Base-by-base conservation (phyloP, 2,888 invertebrate species). In the Acronicta psi region DNA sequence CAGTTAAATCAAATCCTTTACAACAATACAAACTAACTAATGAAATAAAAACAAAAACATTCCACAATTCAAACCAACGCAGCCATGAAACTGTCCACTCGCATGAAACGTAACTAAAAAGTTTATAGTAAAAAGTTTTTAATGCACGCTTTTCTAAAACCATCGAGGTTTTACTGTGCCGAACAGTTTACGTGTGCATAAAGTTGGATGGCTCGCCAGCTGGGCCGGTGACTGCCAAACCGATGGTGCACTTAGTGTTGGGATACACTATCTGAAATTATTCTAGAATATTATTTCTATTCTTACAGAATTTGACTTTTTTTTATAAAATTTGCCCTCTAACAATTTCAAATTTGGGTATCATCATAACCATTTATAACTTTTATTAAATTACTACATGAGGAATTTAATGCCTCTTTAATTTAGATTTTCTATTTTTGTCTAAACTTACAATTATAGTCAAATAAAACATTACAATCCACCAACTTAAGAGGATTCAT, bases 141-240 rank as follows among this genome's bases (percentile, higher is more conserved):
- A 64, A 68, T 68, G 46, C 46, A 29, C 53, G 64, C 46, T 58
- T 51, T 69, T 70, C 58, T 63, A 69, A 61, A 65, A 69, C 50
- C 70, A 54, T 68, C 20, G 36, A 50, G 65, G 45, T 40, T 53
- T 50, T 50, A 58, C 65, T 53, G 53, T 50, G 37, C 36, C 9
- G 56, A 69, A 57, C 43, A 44, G 42, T 23, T 52, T 58, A 58
- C 58, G 58, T 58, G 49, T 41, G 20, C 64, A 68, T 69, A 68
- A 68, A 69, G 58, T 70, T 68, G 40, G 37, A 46, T 45, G 17
- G 42, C 38, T 16, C 16, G 43, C 29, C n/a, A 47, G 46, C 49
- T 46, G 57, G 23, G 36, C 49, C 41, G 38, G 53, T 43, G 70
- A 54, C 53, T 64, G 41, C 53, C 50, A 10, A 51, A 34, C 50